These are phyloP conservation scores for Phainopepla nitens DNA, from an alignment of 2,113 vertebrate species.

Conservation along the genomic window DNA sequence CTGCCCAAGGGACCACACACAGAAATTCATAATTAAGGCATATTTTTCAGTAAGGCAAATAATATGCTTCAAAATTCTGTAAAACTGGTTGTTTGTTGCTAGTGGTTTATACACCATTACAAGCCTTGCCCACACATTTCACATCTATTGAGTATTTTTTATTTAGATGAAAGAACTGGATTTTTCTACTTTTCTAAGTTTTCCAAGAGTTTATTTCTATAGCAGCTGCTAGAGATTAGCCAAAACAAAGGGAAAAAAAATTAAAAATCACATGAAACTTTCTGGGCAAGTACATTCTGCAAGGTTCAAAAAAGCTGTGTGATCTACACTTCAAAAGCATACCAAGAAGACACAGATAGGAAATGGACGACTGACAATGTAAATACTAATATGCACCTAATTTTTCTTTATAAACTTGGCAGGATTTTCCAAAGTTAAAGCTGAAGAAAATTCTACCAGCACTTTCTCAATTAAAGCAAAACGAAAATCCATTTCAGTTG, in stretches of 20 bases:
- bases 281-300: not conserved
- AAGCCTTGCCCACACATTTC: not conserved
- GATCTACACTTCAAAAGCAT: not conserved
- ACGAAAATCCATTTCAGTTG: not conserved
- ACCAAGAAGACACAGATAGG: not conserved
- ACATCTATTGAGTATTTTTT: not conserved
- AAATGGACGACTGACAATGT: not conserved
- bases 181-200: not conserved
- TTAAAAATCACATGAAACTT: not conserved
- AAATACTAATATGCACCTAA: not conserved
- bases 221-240: not conserved
- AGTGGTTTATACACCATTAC: not conserved
- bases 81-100: not conserved
- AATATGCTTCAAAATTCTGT: not conserved
- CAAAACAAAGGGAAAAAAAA: not conserved
- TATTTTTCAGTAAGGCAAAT: not conserved
- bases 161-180: not conserved
- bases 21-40: not conserved
- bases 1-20: not conserved
- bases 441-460: not conserved
- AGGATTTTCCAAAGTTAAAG: not conserved
- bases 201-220: not conserved
- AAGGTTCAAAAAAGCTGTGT: not conserved
- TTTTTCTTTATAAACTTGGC: not conserved
- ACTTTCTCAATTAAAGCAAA: not conserved